These are phyloP conservation scores for Nixonia krombeini DNA, from an alignment of 1,140 invertebrate genomes.

Conservation along the genomic window DNA sequence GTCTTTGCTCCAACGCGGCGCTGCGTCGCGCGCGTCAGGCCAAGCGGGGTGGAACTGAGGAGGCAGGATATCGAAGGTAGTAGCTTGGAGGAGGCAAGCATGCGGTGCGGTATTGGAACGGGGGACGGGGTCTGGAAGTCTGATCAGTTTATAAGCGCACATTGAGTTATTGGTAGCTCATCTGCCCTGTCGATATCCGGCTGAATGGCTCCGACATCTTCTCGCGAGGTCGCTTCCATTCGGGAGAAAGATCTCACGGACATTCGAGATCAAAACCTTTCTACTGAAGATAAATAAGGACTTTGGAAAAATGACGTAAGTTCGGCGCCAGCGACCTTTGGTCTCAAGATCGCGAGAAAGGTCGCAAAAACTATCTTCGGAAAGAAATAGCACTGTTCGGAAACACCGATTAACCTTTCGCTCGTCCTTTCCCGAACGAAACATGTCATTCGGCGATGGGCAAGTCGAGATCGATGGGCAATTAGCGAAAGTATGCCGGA, in stretches of 20 bases:
- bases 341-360: too few relatives aligned
- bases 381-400: too few relatives aligned
- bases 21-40: slow-evolving; percentile 44
- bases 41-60: slow-evolving; percentile 45
- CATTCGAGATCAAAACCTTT: slow-evolving; percentile 41
- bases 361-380: too few relatives aligned
- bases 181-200: slow-evolving; percentile 63
- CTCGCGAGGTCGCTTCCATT: slow-evolving; percentile 9
- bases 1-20: slow-evolving; percentile 46
- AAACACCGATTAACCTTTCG: too few relatives aligned
- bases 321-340: too few relatives aligned
- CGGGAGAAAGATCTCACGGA: slow-evolving; percentile 27
- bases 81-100: slow-evolving; percentile 30
- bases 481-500: too few relatives aligned
- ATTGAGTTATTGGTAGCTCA: slow-evolving; percentile 68
- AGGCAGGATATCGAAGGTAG: slow-evolving; percentile 47
- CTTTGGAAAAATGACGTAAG: slow-evolving; percentile 28
- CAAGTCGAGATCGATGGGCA: too few relatives aligned
- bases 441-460: too few relatives aligned
- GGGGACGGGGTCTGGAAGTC: slow-evolving; percentile 53
- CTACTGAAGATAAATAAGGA: slow-evolving; percentile 21
- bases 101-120: slow-evolving; percentile 56
- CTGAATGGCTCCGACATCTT: slow-evolving; percentile 56
- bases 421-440: too few relatives aligned
- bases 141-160: slow-evolving; percentile 68